Evolutionary conservation across 2,113 vertebrate species (phyloP), one percentile per base, ranked within the genome.

Genomic region (Macrotus californicus): DNA sequence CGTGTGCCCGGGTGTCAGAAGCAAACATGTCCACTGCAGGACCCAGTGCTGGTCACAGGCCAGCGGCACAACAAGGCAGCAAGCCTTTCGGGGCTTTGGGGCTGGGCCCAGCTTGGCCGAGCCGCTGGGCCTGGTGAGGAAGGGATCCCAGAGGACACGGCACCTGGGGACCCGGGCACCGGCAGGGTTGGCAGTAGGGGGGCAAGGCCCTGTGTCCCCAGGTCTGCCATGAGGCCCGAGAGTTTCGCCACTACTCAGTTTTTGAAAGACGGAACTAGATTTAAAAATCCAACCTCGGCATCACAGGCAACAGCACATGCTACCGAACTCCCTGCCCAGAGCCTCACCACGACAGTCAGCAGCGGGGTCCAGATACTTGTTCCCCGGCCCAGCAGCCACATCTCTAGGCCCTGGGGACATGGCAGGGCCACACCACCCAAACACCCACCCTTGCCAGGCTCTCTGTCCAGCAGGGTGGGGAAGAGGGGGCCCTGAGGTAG

Each of bases 51-150:
- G 29, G 22, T 24, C 34, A 2, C 19, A 9, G 18, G 69, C 19
- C 18, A 1, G 9, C 7, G 2, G 34, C 1, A 1, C 7, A 2
- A 16, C 5, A 22, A 66, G 7, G 34, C 29, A 1, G 2, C 0
- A 12, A n/a, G 61, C n/a, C 66, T 26, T 15, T 26, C 7, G 34
- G 6, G 21, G 36, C 13, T 7, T 0, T 9, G 24, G 59, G 8
- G 24, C 41, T 12, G 12, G 2, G 8, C 56, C 56, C 56, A 24
- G 54, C 56, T 24, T 24, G 6, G 26, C 61, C 29, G 50, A 59
- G 41, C 39, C n/a, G n/a, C 11, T 2, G 15, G 3, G 24, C 10
- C 46, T 41, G 14, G 41, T 61, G 43, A 56, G 6, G 36, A 36
- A 2, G 24, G n/a, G 84, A 29, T 12, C 6, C 54, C 72, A 48